Evolutionary conservation across 2,113 vertebrate species (phyloP).

Genomic region (Danio rerio): GRCz12tu NC_133196.1:15881001-15881500

Average conservation of each 20-base stretch:
- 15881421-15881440: no score
- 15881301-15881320: no score
- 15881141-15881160: not conserved
- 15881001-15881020: not conserved
- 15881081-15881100: not conserved
- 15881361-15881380: no score
- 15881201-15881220: conserved; percentile 8
- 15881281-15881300: not conserved
- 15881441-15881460: no score
- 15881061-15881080: conserved; percentile 8
- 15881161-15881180: not conserved
- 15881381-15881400: no score
- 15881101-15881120: conserved; percentile 17
- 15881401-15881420: no score
- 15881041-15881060: conserved; percentile 43
- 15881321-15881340: not conserved
- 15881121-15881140: not conserved
- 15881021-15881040: conserved; percentile 37
- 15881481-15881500: not conserved
- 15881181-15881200: not conserved
- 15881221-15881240: conserved; percentile 24
- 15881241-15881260: conserved; percentile 31
- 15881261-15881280: conserved; percentile 2
- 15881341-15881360: not conserved
- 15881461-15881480: not conserved